Conservation (phyloP, 2,113 vertebrate genomes). For the Dendropsophus ebraccatus region DNA sequence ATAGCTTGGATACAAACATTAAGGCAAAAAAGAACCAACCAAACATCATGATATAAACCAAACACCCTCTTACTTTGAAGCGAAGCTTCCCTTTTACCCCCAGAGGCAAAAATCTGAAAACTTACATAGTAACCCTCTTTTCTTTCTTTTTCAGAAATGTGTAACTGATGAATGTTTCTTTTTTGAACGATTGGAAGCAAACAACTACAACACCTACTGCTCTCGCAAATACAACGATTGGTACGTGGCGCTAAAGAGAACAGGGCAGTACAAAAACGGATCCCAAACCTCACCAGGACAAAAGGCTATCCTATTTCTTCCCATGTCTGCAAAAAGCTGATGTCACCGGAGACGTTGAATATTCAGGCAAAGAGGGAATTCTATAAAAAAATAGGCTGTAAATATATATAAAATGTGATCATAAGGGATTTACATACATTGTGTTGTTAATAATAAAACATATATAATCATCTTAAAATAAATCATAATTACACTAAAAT, state of each 20-base stretch:
- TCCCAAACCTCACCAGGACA: constrained; percentile 92
- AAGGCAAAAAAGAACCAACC: too few species aligned
- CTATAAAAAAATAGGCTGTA: constrained; percentile 59
- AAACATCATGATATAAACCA: too few species aligned
- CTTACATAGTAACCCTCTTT: background rate
- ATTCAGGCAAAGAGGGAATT: constrained; percentile 7
- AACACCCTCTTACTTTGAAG: too few species aligned
- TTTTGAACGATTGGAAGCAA: constrained; percentile 91
- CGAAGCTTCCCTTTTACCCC: too few species aligned
- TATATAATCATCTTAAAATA: constrained; percentile 26
- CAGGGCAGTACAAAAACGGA: constrained; percentile 92
- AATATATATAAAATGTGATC: constrained; percentile 33
- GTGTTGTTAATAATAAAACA: background rate
- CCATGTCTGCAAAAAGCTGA: constrained; percentile 93
- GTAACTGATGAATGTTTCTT: constrained; percentile 97
- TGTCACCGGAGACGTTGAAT: constrained; percentile 17
- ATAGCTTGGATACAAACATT: too few species aligned
- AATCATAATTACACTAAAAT: background rate
- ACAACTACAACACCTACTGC: constrained; percentile 98
- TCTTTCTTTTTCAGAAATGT: constrained; percentile 79
- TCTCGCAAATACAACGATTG: constrained; percentile 92
- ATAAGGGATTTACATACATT: constrained; percentile 4
- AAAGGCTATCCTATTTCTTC: constrained; percentile 98
- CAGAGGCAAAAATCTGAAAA: too few species aligned
- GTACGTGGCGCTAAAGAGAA: constrained; percentile 96